Conservation (phyloP, 2,888 invertebrate genomes). For the Cyclophora albipunctata region DNA sequence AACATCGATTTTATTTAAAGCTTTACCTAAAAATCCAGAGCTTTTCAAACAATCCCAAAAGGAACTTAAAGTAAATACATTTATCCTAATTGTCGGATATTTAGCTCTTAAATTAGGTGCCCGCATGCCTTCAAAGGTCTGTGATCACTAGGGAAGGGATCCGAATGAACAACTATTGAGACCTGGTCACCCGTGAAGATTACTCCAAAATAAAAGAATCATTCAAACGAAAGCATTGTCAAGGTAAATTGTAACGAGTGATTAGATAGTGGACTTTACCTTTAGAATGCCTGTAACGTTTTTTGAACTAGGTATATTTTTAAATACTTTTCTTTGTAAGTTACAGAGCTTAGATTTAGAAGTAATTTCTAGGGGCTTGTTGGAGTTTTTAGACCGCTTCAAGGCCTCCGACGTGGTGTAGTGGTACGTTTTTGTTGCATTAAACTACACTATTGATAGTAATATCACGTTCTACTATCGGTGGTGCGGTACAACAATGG, state of each 20-base stretch:
- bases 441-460: neutral
- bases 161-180: conserved; percentile 16
- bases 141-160: conserved; percentile 14
- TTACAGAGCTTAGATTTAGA: neutral
- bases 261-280: too few relatives aligned
- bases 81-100: conserved; percentile 1
- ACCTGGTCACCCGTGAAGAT: conserved; percentile 19
- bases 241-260: neutral
- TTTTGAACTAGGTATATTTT: neutral
- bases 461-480: too few relatives aligned
- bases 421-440: neutral
- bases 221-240: conserved; percentile 6
- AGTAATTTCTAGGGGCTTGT: neutral
- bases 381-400: neutral
- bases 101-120: conserved; percentile 7
- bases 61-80: neutral
- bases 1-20: too few relatives aligned
- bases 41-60: too few relatives aligned
- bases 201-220: conserved; percentile 23
- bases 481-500: too few relatives aligned
- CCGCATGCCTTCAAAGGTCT: conserved; percentile 9
- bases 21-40: too few relatives aligned
- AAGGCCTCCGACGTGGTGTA: neutral
- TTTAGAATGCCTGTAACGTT: neutral
- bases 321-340: neutral